phyloP scores from a whole-genome alignment of 2,797 vertebrate genomes.

The Gorsachius magnificus region DNA sequence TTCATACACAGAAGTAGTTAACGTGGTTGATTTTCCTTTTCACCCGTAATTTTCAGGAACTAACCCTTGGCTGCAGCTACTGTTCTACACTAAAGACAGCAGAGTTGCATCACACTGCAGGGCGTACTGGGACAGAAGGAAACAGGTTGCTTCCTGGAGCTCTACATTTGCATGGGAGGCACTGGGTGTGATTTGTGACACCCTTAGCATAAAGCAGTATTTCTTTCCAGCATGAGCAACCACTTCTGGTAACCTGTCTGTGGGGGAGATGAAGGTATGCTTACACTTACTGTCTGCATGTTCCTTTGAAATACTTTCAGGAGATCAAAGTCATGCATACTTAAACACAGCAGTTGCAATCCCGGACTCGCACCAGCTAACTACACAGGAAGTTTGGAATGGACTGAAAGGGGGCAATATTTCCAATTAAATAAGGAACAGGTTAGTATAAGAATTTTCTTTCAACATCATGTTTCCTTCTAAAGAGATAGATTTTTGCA shows the following conservation, averaged over 20 bases:
- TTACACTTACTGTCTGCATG: neutral
- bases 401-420: neutral
- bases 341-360: neutral
- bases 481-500: neutral
- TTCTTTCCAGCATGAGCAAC: conserved; percentile 8
- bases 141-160: conserved; percentile 15
- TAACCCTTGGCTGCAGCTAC: neutral
- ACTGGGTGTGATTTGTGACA: conserved; percentile 9
- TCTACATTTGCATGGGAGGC: conserved; percentile 26
- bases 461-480: neutral
- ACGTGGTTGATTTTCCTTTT: neutral
- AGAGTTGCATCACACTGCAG: neutral
- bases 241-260: neutral
- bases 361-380: neutral
- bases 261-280: neutral
- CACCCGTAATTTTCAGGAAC: neutral
- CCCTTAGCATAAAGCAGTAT: neutral
- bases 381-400: neutral
- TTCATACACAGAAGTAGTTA: neutral
- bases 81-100: neutral
- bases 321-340: neutral
- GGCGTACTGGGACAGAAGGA: neutral
- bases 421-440: neutral
- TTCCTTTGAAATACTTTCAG: conserved; percentile 10
- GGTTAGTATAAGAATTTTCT: neutral